A percentile compares a stretch with the other conserved stretches of the same genome.
Conservation (phyloP, 1,140 invertebrate species). For the Samia ricini region DNA sequence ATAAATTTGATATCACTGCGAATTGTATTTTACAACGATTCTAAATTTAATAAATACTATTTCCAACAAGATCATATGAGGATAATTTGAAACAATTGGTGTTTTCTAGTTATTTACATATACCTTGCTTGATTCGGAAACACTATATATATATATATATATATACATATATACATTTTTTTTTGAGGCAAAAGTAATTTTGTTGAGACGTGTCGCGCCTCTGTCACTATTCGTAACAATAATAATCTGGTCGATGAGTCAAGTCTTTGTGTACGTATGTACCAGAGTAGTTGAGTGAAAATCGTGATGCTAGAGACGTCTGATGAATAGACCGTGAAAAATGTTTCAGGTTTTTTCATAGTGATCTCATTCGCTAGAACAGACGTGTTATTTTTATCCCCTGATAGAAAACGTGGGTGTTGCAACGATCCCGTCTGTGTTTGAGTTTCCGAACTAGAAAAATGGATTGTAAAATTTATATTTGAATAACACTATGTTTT, state of each 20-base stretch:
- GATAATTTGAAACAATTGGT: no score
- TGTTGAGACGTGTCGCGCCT: neutral
- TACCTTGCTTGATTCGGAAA: no score
- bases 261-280: constrained; percentile 47
- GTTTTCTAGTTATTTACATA: no score
- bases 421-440: constrained; percentile 19
- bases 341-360: constrained; percentile 18
- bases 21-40: no score
- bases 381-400: constrained; percentile 26
- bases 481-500: constrained; percentile 9
- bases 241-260: constrained; percentile 59
- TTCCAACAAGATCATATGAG: no score
- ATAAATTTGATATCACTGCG: no score
- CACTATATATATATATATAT: no score
- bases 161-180: no score
- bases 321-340: constrained; percentile 20
- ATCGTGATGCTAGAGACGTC: constrained; percentile 25
- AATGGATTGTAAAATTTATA: constrained; percentile 21
- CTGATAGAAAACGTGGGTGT: constrained; percentile 23
- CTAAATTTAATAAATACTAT: no score
- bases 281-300: constrained; percentile 21
- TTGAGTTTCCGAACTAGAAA: constrained; percentile 20
- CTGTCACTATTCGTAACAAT: neutral
- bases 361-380: constrained; percentile 17
- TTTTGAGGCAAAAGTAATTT: neutral